Evolutionary conservation across 2,888 invertebrate genomes (phyloP).

Genomic region (Ceramica pisi): DNA sequence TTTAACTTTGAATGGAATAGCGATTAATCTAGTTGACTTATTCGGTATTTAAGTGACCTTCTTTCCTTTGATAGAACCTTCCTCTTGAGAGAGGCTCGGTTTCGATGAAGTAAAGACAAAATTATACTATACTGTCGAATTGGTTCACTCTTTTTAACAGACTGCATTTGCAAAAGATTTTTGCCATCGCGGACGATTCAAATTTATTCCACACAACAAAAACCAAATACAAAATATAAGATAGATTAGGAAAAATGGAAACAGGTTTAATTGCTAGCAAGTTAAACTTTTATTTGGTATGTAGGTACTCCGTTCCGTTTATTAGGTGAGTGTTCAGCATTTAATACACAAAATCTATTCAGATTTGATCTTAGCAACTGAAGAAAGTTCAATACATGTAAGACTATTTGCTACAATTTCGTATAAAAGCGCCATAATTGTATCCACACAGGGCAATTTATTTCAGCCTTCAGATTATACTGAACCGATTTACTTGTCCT

Average conservation of each 20-base stretch:
- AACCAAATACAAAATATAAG: too few species aligned
- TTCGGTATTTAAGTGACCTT: not conserved
- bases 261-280: too few species aligned
- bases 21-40: constrained; percentile 3
- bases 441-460: constrained; percentile 36
- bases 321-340: too few species aligned
- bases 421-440: constrained; percentile 12
- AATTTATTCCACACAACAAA: too few species aligned
- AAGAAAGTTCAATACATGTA: not conserved
- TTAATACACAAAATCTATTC: not conserved
- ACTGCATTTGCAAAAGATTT: too few species aligned
- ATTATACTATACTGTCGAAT: not conserved
- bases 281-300: too few species aligned
- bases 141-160: not conserved
- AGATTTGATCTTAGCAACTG: not conserved
- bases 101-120: too few species aligned
- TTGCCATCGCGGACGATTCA: not conserved
- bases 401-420: not conserved
- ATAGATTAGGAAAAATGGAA: too few species aligned
- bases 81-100: not conserved
- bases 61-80: not conserved
- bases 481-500: constrained; percentile 32
- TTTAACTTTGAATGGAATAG: constrained; percentile 19
- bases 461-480: constrained; percentile 46
- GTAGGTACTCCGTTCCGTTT: too few species aligned